Evolutionary conservation across 2,888 invertebrate species (phyloP), one percentile per base, ranked within the genome.

Genomic region (Amiota communis): DNA sequence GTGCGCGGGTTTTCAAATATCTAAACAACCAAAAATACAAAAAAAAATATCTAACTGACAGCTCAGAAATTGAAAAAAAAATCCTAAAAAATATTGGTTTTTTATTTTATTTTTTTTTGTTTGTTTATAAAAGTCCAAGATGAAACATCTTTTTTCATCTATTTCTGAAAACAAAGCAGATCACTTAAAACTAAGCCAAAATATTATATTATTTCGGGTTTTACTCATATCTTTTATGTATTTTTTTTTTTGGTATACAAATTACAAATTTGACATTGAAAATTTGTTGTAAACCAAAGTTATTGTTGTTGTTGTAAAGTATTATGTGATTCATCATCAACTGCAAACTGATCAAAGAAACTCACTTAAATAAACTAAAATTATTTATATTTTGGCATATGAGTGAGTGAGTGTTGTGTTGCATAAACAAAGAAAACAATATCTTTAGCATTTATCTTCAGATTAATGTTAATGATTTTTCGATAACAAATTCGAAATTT

Each of bases 81-180:
- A 36, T 36, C 36, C 2, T 36, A 71, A 70, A 48, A 67, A 59
- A 49, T 77, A 73, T 73, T 79, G 76, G 79, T 70, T 79, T 73
- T 77, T 73, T 2, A 23, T 23, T 23, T 79, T 77, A 57, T 75
- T 72, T 74, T 72, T 70, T 78, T 77, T 76, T 78, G 76, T 76
- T 78, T 78, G 67, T 63, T 57, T 73, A 70, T 74, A 76, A 73
- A 72, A 70, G 46, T 70, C 36, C 64, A 17, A 36, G 36, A 23
- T 46, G 46, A 11, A 23, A n/a, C 10, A 17, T 15, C 46, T 64
- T 15, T 64, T 64, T 46, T 36, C 20, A 64, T 46, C 46, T 63
- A 10, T 23, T 63, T 23, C 36, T 2, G 36, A 36, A 36, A 36
- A 36, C 36, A 36, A 36, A 36, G 36, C 36, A 36, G 36, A 36